These are phyloP conservation scores for Lepus townsendii DNA, from an alignment of 2,797 vertebrate genomes.

Conservation along the genomic window DNA sequence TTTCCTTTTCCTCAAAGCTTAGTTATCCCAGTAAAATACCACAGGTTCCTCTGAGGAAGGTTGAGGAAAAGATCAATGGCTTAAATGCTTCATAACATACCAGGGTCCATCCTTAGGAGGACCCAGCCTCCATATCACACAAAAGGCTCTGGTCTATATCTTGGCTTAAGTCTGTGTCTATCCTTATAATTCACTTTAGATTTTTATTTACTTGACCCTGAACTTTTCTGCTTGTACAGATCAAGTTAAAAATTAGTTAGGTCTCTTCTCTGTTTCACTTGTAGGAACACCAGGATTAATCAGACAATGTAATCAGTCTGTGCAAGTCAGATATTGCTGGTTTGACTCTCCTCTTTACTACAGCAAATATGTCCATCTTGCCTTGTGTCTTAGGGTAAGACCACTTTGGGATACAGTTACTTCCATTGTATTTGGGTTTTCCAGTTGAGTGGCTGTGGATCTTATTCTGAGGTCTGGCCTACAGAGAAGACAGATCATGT, in stretches of 20 bases:
- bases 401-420: not conserved
- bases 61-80: not conserved
- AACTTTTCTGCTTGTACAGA: not conserved
- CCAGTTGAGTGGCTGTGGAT: not conserved
- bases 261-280: not conserved
- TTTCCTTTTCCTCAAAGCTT: not conserved
- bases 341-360: not conserved
- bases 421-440: not conserved
- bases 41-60: not conserved
- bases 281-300: not conserved
- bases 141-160: not conserved
- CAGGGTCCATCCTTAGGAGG: not conserved
- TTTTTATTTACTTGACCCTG: not conserved
- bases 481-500: not conserved
- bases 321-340: not conserved
- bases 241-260: not conserved
- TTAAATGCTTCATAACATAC: not conserved
- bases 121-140: not conserved
- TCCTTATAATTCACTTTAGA: not conserved
- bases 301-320: not conserved
- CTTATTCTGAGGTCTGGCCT: not conserved
- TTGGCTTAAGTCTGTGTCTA: not conserved
- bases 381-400: not conserved
- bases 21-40: not conserved
- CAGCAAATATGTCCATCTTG: not conserved